Evolutionary conservation across 2,888 invertebrate genomes (phyloP).

Genomic region (Tetragnatha montana): DNA sequence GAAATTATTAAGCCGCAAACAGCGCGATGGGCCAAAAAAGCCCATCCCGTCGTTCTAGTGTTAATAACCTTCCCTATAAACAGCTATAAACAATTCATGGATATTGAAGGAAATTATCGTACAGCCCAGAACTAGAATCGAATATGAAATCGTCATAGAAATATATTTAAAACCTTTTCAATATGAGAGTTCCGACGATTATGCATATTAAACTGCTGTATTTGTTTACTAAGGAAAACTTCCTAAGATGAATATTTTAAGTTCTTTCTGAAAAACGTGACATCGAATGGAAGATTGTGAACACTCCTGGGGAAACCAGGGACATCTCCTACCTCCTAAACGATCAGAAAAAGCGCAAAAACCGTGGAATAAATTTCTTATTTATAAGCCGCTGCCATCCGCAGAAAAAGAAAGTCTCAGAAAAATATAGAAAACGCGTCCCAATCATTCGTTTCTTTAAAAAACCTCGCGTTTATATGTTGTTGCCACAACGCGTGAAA

Average conservation of each 20-base stretch:
- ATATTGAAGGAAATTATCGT: no score
- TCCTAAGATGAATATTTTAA: neutral
- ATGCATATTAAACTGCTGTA: neutral
- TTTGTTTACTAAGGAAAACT: neutral
- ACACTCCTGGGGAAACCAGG: neutral
- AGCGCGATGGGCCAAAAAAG: no score
- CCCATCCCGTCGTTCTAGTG: no score
- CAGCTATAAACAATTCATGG: no score
- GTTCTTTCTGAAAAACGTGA: neutral
- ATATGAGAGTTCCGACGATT: neutral
- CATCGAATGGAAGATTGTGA: neutral
- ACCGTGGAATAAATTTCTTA: neutral
- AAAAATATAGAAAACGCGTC: neutral
- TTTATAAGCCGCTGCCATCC: neutral
- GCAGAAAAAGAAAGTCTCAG: neutral
- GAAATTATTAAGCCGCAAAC: no score
- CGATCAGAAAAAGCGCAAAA: neutral
- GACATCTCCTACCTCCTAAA: neutral
- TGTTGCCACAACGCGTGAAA: neutral
- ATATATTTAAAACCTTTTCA: no score
- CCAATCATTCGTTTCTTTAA: neutral
- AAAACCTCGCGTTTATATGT: neutral
- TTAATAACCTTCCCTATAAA: no score
- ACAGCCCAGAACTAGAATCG: no score
- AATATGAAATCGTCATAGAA: no score